These are phyloP conservation scores for Macrophya alboannulata DNA, from an alignment of 2,888 invertebrate genomes.

Conservation along the genomic window DNA sequence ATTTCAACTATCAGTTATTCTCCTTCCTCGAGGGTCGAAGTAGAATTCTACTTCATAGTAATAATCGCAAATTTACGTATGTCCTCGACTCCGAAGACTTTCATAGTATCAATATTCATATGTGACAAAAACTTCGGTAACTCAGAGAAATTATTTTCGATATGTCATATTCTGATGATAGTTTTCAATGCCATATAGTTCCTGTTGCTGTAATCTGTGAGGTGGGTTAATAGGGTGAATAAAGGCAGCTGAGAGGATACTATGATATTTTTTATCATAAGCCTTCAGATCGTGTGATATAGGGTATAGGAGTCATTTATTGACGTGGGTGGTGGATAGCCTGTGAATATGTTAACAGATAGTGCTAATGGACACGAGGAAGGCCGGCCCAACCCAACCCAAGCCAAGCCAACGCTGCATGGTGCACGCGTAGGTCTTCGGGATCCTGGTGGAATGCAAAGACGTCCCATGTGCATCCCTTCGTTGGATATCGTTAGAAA, in stretches of 20 bases:
- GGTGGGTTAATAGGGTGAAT: not conserved
- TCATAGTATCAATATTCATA: not conserved
- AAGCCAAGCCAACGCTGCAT: not conserved
- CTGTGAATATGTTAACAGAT: slow-evolving; percentile 48
- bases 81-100: not conserved
- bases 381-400: slow-evolving; percentile 12
- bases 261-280: not conserved
- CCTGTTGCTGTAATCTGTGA: not conserved
- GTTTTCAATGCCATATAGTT: not conserved
- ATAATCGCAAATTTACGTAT: not conserved
- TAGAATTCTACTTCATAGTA: not conserved
- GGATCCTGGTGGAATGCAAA: slow-evolving; percentile 47
- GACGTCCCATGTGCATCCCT: slow-evolving; percentile 20
- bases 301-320: slow-evolving; percentile 27
- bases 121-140: not conserved
- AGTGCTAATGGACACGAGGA: slow-evolving; percentile 50
- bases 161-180: not conserved
- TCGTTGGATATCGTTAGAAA: slow-evolving; percentile 3
- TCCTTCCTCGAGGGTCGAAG: not conserved
- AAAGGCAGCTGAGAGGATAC: not conserved
- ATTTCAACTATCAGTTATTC: not conserved
- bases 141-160: not conserved
- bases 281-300: not conserved
- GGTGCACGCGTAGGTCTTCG: slow-evolving; percentile 42
- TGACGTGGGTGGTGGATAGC: slow-evolving; percentile 51